Conservation (phyloP, 92 coral and sea anemone genomes). For the Pocillopora meandrina region DNA sequence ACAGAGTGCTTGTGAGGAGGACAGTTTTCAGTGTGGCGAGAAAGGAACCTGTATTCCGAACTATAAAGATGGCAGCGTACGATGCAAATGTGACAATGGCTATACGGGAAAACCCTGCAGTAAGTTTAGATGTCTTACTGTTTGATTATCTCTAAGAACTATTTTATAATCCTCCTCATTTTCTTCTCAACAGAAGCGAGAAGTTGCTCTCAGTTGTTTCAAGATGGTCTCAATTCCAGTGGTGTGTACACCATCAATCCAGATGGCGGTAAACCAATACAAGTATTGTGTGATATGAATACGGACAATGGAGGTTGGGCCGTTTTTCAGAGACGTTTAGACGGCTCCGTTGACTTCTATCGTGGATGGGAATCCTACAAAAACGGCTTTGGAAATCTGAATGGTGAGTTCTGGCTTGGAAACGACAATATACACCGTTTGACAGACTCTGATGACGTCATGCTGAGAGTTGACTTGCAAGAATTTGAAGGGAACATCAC, state of each 20-base stretch:
- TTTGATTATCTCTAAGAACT: neutral
- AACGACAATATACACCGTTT: no score
- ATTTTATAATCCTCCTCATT: neutral
- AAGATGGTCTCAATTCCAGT: slow-evolving; percentile 16
- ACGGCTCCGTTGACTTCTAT: no score
- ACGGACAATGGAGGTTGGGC: slow-evolving; percentile 42
- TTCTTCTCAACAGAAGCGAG: neutral
- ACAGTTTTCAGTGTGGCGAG: neutral
- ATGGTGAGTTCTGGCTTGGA: no score
- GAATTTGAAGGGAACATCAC: slow-evolving; percentile 23
- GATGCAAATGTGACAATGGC: neutral
- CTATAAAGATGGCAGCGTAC: neutral
- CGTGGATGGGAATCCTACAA: no score
- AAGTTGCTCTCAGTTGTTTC: neutral
- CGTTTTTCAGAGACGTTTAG: slow-evolving; percentile 14
- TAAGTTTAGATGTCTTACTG: neutral
- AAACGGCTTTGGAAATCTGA: no score
- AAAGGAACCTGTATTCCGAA: neutral
- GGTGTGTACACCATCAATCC: slow-evolving; percentile 43
- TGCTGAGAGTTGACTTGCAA: neutral
- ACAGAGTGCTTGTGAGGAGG: neutral
- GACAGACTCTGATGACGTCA: no score
- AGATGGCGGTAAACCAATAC: slow-evolving; percentile 30
- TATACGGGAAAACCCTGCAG: neutral
- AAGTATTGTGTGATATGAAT: neutral